These are phyloP conservation scores for Ceraclea dissimilis DNA, from an alignment of 2,888 invertebrate species.

Conservation along the genomic window DNA sequence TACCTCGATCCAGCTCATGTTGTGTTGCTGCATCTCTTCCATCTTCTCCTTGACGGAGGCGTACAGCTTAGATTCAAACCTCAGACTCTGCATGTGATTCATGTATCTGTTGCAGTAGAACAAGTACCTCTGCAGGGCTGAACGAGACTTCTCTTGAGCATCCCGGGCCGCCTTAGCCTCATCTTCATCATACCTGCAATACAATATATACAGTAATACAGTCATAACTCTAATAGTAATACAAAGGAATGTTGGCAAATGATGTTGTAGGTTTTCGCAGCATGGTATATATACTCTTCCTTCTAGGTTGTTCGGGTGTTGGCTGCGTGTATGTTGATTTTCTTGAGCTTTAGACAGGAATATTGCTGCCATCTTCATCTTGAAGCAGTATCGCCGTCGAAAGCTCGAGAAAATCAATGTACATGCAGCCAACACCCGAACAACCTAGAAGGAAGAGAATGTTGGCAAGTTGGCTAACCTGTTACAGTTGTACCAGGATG, in stretches of 20 bases:
- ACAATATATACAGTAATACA: background rate
- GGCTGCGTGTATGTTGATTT: no score
- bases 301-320: no score
- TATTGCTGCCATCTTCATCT: no score
- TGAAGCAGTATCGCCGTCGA: no score
- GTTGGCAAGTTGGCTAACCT: conserved; percentile 49
- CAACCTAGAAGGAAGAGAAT: no score
- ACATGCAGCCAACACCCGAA: no score
- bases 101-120: conserved; percentile 99
- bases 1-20: conserved; percentile 99
- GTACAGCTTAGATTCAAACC: conserved; percentile 95
- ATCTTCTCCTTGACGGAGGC: conserved; percentile 95
- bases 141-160: conserved; percentile 89
- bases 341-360: no score
- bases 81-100: conserved; percentile 98
- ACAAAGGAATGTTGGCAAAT: no score
- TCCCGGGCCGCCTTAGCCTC: conserved; percentile 94
- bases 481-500: conserved; percentile 98
- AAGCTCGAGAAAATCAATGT: no score
- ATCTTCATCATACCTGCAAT: conserved; percentile 76
- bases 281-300: no score
- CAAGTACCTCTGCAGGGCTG: conserved; percentile 91
- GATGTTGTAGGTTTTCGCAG: no score
- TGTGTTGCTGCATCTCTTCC: conserved; percentile 99
- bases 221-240: no score